Evolutionary conservation across 2,113 vertebrate species (phyloP).

Genomic region (Zingel zingel): DNA sequence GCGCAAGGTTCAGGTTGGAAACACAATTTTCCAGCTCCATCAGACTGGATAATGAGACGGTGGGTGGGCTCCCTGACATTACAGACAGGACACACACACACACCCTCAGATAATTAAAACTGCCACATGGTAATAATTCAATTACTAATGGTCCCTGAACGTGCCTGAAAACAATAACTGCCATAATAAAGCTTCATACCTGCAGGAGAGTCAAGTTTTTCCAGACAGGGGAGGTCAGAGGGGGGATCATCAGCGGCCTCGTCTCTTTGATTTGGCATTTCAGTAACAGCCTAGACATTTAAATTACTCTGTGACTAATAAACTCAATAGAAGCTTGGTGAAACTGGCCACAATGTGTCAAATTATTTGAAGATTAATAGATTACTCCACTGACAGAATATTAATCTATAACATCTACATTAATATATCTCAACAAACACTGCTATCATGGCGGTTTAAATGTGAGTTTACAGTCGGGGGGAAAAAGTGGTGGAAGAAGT

Average conservation of each 20-base stretch:
- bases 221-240: slow-evolving; percentile 71
- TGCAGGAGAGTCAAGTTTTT: slow-evolving; percentile 70
- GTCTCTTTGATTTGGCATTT: slow-evolving; percentile 68
- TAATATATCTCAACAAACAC: neutral
- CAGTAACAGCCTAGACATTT: slow-evolving; percentile 44
- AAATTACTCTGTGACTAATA: slow-evolving; percentile 19
- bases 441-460: neutral
- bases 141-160: slow-evolving; percentile 54
- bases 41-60: slow-evolving; percentile 59
- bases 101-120: slow-evolving; percentile 60
- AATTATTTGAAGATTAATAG: neutral
- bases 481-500: neutral
- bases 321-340: neutral
- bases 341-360: neutral
- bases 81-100: slow-evolving; percentile 55
- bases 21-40: slow-evolving; percentile 66
- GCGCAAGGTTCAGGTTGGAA: slow-evolving; percentile 76
- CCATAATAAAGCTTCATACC: slow-evolving; percentile 56
- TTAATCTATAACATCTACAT: neutral
- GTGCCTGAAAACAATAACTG: slow-evolving; percentile 53
- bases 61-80: slow-evolving; percentile 72
- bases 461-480: neutral
- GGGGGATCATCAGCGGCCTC: slow-evolving; percentile 39
- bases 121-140: slow-evolving; percentile 52
- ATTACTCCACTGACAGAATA: neutral